phyloP scores from a whole-genome alignment of 2,797 vertebrate genomes.

The Tokudaia muenninki region DNA sequence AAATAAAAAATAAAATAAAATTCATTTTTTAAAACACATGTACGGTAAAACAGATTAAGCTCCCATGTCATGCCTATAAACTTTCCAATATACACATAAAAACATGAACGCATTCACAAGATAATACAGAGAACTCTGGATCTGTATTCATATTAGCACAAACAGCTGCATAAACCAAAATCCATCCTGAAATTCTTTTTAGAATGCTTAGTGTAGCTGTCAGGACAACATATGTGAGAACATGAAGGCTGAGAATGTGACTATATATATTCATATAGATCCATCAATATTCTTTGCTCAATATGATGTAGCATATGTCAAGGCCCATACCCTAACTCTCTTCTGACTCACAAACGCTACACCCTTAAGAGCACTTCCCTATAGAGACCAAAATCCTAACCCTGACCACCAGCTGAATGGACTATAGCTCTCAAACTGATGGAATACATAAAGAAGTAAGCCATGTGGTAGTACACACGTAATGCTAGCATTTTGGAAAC shows the following conservation, averaged over 20 bases:
- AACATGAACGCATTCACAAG: neutral
- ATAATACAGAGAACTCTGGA: neutral
- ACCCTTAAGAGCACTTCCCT: neutral
- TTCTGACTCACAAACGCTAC: neutral
- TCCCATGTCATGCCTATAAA: neutral
- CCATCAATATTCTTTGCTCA: neutral
- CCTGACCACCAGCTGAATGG: neutral
- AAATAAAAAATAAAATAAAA: neutral
- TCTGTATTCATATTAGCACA: neutral
- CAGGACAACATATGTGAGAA: neutral
- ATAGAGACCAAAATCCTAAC: neutral
- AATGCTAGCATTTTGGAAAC: neutral
- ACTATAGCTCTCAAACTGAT: neutral
- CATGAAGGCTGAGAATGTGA: neutral
- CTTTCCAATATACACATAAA: neutral
- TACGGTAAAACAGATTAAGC: neutral
- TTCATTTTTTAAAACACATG: neutral
- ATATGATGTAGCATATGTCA: fast-evolving
- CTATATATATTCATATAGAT: neutral
- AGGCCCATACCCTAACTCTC: no score
- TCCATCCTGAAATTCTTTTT: neutral
- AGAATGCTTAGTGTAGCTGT: neutral
- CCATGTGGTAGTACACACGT: neutral
- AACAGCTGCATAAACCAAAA: neutral
- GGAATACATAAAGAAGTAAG: neutral